Evolutionary conservation across 2,113 vertebrate species (phyloP).

Genomic region (Hemibagrus wyckioides): DNA sequence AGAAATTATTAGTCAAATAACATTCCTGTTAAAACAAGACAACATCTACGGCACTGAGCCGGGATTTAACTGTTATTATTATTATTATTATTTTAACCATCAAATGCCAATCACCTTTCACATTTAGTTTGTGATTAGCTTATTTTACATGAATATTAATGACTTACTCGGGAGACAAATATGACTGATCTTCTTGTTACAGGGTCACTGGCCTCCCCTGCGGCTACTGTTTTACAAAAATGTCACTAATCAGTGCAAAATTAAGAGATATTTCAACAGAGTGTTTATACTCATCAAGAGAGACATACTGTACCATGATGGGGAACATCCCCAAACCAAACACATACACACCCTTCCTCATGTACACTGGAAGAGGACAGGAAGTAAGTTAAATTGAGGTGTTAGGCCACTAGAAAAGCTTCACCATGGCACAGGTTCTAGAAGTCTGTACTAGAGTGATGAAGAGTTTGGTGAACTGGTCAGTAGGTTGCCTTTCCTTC

Average conservation of each 20-base stretch:
- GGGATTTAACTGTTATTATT: background rate
- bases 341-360: background rate
- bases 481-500: background rate
- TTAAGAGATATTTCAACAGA: background rate
- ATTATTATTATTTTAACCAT: background rate
- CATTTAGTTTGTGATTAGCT: background rate
- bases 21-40: too few relatives aligned
- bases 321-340: background rate
- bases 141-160: constrained; percentile 2
- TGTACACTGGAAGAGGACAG: background rate
- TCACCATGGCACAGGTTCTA: background rate
- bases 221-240: background rate
- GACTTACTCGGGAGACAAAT: background rate
- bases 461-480: background rate
- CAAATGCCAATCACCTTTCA: background rate
- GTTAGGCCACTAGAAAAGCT: background rate
- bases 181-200: background rate
- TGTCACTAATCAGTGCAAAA: background rate
- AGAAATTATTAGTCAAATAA: background rate
- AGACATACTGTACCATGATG: background rate
- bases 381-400: background rate
- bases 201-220: background rate
- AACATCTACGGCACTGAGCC: background rate
- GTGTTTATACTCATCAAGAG: background rate
- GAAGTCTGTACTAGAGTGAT: background rate